Conservation (phyloP, 2,888 invertebrate genomes). For the Microplitis deprimator region DNA sequence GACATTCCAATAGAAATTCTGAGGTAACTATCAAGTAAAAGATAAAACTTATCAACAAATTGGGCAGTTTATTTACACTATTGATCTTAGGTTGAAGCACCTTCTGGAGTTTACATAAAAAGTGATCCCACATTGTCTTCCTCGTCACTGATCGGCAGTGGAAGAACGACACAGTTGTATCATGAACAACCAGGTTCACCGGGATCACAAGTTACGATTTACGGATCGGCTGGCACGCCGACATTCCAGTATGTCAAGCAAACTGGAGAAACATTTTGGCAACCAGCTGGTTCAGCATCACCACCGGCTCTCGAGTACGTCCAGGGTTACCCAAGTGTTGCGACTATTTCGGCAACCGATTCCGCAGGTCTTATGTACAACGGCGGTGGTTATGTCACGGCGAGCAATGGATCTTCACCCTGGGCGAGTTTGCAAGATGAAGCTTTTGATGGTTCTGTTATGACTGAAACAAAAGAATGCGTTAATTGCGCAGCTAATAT, state of each 20-base stretch:
- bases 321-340: conserved; percentile 61
- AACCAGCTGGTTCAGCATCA: conserved; percentile 49
- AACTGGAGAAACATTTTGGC: conserved; percentile 65
- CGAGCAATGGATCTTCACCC: conserved; percentile 73
- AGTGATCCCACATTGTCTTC: conserved; percentile 80
- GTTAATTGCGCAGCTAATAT: conserved; percentile 78
- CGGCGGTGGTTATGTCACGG: conserved; percentile 62
- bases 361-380: conserved; percentile 61
- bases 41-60: too few species aligned
- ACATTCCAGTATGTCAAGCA: conserved; percentile 75
- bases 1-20: conserved; percentile 53
- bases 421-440: conserved; percentile 73
- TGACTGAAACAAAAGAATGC: conserved; percentile 80
- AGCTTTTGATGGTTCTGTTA: conserved; percentile 71
- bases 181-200: conserved; percentile 76
- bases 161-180: conserved; percentile 72
- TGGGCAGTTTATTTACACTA: background rate
- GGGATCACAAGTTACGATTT: conserved; percentile 76
- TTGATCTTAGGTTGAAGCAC: conserved; percentile 63
- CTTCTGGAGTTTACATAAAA: conserved; percentile 76
- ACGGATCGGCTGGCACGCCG: conserved; percentile 71
- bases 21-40: conserved; percentile 60
- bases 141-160: conserved; percentile 73
- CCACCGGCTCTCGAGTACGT: conserved; percentile 63
- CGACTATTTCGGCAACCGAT: conserved; percentile 61